Percentiles rank a stretch among this genome's conserved stretches.
Evolutionary conservation across 35 echinoderm and acorn worm species (phyloP).

Genomic region (Lytechinus variegatus): DNA sequence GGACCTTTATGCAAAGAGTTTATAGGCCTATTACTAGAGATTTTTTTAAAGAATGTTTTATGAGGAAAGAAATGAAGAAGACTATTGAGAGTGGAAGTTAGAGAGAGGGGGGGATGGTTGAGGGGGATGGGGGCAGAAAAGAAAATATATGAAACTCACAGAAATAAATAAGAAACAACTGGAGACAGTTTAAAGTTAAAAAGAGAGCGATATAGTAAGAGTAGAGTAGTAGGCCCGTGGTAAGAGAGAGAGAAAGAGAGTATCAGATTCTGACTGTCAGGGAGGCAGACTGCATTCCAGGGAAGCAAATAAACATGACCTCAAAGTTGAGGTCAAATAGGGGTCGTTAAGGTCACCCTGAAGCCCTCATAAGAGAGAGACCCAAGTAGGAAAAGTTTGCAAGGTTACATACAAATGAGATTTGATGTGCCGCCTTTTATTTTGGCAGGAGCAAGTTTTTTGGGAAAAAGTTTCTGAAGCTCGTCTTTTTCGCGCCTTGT

Average conservation of each 20-base stretch:
- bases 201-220: background rate
- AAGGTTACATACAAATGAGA: conserved; percentile 41
- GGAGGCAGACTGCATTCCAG: conserved; percentile 38
- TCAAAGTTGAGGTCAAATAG: conserved; percentile 43
- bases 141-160: no score
- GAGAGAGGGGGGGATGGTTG: no score
- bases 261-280: conserved; percentile 33
- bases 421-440: background rate
- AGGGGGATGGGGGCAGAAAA: no score
- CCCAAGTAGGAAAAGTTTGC: conserved; percentile 1
- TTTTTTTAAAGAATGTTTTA: no score
- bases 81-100: no score
- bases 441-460: background rate
- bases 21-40: no score
- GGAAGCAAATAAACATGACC: conserved; percentile 49
- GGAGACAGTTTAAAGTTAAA: background rate
- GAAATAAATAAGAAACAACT: no score
- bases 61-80: no score
- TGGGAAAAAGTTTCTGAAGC: no score
- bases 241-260: conserved; percentile 1
- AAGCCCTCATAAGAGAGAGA: background rate
- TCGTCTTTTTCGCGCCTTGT: no score
- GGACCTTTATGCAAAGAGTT: no score
- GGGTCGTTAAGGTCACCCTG: conserved; percentile 32
- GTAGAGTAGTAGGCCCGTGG: background rate